phyloP scores from a whole-genome alignment of 2,113 vertebrate genomes.

The Dipodomys merriami region DNA sequence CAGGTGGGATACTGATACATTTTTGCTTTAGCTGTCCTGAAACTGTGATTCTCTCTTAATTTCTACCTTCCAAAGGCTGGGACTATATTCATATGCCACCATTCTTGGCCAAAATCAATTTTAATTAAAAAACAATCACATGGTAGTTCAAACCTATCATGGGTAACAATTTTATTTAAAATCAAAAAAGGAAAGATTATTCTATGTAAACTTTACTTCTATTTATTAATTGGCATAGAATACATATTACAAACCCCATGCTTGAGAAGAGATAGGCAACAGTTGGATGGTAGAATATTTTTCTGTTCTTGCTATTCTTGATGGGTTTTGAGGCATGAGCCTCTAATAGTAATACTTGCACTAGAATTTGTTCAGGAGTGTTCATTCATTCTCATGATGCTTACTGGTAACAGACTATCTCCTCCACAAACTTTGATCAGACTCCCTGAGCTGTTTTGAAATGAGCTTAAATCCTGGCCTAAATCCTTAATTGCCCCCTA shows the following conservation, averaged over 20 bases:
- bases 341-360: too few species aligned
- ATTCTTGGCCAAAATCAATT: neutral
- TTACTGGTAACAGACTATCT: neutral
- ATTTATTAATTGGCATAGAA: neutral
- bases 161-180: neutral
- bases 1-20: too few species aligned
- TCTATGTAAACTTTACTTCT: neutral
- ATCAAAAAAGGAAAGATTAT: neutral
- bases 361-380: neutral
- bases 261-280: neutral
- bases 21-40: too few species aligned
- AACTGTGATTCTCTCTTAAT: too few species aligned
- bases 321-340: neutral
- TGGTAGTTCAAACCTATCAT: neutral
- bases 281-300: neutral
- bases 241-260: fast-evolving
- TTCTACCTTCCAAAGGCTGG: too few species aligned
- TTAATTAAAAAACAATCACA: neutral
- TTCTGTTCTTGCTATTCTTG: neutral
- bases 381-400: neutral
- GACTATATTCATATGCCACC: too few species aligned
- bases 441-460: neutral
- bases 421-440: neutral
- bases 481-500: neutral
- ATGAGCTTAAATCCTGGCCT: neutral